Evolutionary conservation across 2,113 vertebrate genomes (phyloP), one percentile per base, ranked within the genome.

Genomic region (Cnemophilus loriae): DNA sequence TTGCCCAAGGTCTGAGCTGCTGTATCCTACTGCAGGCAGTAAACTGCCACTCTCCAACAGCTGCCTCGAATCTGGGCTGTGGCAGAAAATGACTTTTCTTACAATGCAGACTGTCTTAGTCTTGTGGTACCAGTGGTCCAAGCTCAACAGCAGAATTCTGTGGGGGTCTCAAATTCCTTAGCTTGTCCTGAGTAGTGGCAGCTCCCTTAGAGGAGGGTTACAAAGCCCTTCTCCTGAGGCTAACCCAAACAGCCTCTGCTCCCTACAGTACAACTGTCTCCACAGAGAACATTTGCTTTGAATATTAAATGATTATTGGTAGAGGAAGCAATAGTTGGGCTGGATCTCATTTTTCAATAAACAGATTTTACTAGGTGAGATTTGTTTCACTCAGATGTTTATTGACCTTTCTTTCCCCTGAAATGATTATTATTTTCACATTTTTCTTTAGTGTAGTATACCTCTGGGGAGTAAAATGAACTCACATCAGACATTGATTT

Each of bases 401-500:
- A 92, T 77, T 87, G 80, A 86, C 52, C 49, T 17, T 42, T 87
- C 77, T 90, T 78, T 73, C 9, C 27, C 33, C 37, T 75, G 23
- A 49, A 94, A 81, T 91, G 1, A 19, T 90, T 63, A 84, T 91
- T 91, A 79, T 95, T 95, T 91, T 95, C 52, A 39, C 59, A 12
- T 83, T 80, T 91, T 84, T 77, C 61, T 91, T 83, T 37, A 76
- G 67, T 20, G 39, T 82, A 65, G 37, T 88, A 44, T 6, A 39
- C 56, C 67, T 77, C 28, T 52, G 32, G 87, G 63, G 41, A 91
- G 47, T 77, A 55, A 91, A 89, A 88, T 65, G 39, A 82, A 65
- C 59, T 93, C 41, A 16, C 83, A 91, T 63, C 61, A 89, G 50
- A 77, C 79, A 90, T 80, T 57, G 81, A 82, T 95, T 95, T 92